Evolutionary conservation across 2,888 invertebrate species (phyloP), one percentile per base, ranked within the genome.

Genomic region (Phengaris alcon): DNA sequence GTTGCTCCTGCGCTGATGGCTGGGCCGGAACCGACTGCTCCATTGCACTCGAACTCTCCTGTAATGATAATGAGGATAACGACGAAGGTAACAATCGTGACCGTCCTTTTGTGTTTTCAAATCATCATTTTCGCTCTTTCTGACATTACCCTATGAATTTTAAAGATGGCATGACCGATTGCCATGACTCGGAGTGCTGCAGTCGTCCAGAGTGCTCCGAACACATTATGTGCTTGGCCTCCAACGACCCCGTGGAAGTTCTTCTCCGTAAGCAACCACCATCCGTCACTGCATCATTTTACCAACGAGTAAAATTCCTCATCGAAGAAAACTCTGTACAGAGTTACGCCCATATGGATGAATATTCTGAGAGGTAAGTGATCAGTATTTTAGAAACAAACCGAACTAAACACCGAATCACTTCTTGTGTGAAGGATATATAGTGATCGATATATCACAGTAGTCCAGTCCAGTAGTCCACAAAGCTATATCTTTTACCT

Each of bases 251-350:
- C 0, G 97, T 98, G 22, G 99, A 99, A 89, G 99, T 99, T 15
- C 95, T 99, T 54, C 95, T 99, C 8, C 95, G 99, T 75, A 99
- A 99, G 90, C 98, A 99, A 85, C 98, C 99, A 1, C 98, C 99
- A 3, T 97, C 98, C 68, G 98, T 98, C 82, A 99, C 99, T 46
- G 98, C 99, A 4, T 98, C 98, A 54, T 99, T 99, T 94, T 98
- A 98, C 88, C 98, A 99, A 88, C 95, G 99, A 76, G 98, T 99
- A 90, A 97, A 98, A 89, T 99, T 99, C 94, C 96, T 99, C 82
- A 98, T 99, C 80, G 99, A 99, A 94, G 98, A 99, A 90, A 98
- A 99, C 91, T 98, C 98, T 79, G 99, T 99, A 77, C 99, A 99
- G 93, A 98, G 98, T 86, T 99, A 99, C 93, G 98, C 99, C 74